Evolutionary conservation across 2,888 invertebrate species (phyloP).

Genomic region (Dryocosmus kuriphilus): DNA sequence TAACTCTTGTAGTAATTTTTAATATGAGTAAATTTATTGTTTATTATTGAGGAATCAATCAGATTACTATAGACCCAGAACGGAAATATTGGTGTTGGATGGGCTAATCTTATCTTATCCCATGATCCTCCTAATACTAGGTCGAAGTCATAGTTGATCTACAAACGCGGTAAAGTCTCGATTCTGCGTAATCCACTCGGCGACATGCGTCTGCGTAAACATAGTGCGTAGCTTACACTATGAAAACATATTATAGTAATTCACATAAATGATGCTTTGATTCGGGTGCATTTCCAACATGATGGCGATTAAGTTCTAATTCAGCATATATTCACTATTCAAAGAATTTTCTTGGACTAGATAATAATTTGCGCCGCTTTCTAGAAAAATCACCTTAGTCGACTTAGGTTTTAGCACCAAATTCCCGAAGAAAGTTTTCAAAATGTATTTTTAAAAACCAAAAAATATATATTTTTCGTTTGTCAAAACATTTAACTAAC

Average conservation of each 20-base stretch:
- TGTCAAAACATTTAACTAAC: no score
- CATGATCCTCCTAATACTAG: constrained; percentile 66
- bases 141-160: constrained; percentile 51
- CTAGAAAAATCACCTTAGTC: no score
- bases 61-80: no score
- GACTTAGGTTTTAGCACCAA: no score
- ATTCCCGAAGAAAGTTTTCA: no score
- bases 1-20: no score
- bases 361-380: neutral
- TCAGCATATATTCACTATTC: neutral
- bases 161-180: constrained; percentile 41
- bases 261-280: constrained; percentile 44
- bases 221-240: neutral
- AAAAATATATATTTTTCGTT: no score
- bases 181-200: constrained; percentile 41
- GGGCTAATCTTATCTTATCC: constrained; percentile 73
- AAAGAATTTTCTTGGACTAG: neutral
- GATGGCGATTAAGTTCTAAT: neutral
- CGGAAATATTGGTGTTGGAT: constrained; percentile 55
- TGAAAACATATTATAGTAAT: constrained; percentile 12
- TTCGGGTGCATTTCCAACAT: neutral
- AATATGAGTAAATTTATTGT: neutral
- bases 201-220: constrained; percentile 9
- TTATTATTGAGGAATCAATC: neutral
- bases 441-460: no score